phyloP scores from a whole-genome alignment of 2,113 vertebrate species.

The Orientallactaga bullata region DNA sequence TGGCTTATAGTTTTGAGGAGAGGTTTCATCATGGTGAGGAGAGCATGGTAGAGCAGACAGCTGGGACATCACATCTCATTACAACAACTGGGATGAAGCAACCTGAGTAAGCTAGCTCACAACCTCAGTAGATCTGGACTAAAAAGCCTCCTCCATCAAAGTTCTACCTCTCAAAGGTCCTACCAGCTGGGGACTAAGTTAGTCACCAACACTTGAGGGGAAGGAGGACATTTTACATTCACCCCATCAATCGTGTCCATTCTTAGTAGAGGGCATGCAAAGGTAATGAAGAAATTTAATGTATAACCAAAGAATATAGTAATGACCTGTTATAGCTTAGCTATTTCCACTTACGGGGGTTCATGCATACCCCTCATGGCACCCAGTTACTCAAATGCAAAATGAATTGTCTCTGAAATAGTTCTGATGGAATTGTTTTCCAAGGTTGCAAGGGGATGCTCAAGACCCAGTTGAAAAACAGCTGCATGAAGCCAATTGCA shows the following conservation, averaged over 20 bases:
- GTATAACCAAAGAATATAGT: neutral
- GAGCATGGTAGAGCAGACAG: too few relatives aligned
- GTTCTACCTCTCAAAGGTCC: too few relatives aligned
- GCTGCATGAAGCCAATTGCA: conserved; percentile 77
- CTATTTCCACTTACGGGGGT: neutral
- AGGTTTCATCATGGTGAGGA: too few relatives aligned
- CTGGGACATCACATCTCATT: too few relatives aligned
- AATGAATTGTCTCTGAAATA: neutral
- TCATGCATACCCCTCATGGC: neutral
- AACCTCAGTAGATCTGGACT: too few relatives aligned
- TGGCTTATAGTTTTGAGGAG: too few relatives aligned
- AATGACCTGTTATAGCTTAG: neutral
- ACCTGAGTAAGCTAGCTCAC: too few relatives aligned
- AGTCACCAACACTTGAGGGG: too few relatives aligned
- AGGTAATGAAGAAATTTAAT: neutral
- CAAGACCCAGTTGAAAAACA: conserved; percentile 70
- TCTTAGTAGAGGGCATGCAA: neutral
- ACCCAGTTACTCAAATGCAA: neutral
- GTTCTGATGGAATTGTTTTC: neutral
- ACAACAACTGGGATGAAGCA: too few relatives aligned
- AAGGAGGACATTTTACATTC: too few relatives aligned
- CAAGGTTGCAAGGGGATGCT: conserved; percentile 71
- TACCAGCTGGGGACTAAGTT: too few relatives aligned
- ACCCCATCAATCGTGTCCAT: neutral
- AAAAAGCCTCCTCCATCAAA: too few relatives aligned